Base-by-base conservation (phyloP, 1,140 invertebrate genomes). In the Eriocheir sinensis region DNA sequence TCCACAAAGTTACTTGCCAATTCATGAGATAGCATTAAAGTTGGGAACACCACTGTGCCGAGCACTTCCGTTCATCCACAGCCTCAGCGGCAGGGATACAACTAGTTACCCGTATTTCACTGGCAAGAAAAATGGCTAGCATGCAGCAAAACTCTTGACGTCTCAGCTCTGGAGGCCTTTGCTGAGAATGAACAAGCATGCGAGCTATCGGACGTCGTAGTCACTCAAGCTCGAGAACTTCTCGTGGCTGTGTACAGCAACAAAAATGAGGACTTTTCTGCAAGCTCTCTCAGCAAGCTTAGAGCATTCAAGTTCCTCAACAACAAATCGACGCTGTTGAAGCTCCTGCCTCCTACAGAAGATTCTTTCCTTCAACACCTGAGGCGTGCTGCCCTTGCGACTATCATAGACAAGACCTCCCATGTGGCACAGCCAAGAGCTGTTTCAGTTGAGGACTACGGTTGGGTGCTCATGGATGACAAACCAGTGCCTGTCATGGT, bases 131-230 rank as follows among this genome's bases (percentile, higher is more conserved):
- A 32, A 9, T 83, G 15, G 81, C 9, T 83, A 17, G 34, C 9
- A 17, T 9, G 32, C 17, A 83, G 81, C 32, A 83, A 83, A 32
- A 21, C 8, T 8, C 9, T 83, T 9, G 32, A 83, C 32, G 34
- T 83, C 34, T 32, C 81, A n/a, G 15, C 81, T n/a, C 34, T 83
- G 32, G 81, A 83, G 81, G 81, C 17, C 81, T 83, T 83, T 83
- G 81, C 15, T 8, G 32, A 83, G 9, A 9, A 83, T n/a, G 81
- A 30, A n/a, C 53, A 72, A 72, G 9, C 53, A 72, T 15, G 8
- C 34, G 8, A 8, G 8, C 9, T 83, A 17, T n/a, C 81, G 30
- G 9, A 17, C 9, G 32, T n/a, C 9, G 81, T 83, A 8, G 34
- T 32, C 32, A 32, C 17, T 21, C 81, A 83, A 30, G 81, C 81